phyloP scores from a whole-genome alignment of 37 sponge, comb jelly and placozoan genomes.

The Amphimedon queenslandica region DNA sequence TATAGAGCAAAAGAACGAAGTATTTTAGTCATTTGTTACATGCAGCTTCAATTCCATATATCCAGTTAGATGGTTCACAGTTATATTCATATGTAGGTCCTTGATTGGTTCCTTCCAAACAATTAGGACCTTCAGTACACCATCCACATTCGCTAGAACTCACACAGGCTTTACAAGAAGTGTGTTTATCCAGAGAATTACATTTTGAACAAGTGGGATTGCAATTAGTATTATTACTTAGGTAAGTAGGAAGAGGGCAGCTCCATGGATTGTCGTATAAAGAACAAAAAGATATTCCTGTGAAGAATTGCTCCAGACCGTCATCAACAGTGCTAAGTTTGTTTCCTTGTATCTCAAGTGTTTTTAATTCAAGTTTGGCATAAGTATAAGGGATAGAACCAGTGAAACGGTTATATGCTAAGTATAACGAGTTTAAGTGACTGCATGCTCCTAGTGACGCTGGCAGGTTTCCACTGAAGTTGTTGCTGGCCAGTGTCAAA shows the following conservation, averaged over 20 bases:
- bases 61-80: conserved; percentile 53
- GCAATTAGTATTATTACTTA: conserved; percentile 37
- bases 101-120: conserved; percentile 42
- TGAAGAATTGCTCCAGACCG: conserved; percentile 49
- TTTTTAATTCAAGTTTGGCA: conserved; percentile 3
- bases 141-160: conserved; percentile 49
- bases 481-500: conserved; percentile 32
- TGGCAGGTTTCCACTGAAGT: conserved; percentile 60
- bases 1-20: too few species aligned
- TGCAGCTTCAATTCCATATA: conserved; percentile 13
- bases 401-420: conserved; percentile 44
- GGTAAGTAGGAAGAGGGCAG: conserved; percentile 57
- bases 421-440: conserved; percentile 37
- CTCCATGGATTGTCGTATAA: conserved; percentile 81
- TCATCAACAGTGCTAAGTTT: conserved; percentile 34
- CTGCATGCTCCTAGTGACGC: conserved; percentile 28
- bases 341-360: conserved; percentile 49
- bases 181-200: conserved; percentile 48
- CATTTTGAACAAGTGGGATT: conserved; percentile 48
- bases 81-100: conserved; percentile 31
- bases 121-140: conserved; percentile 62
- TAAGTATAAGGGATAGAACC: conserved; percentile 60
- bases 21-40: background rate
- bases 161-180: conserved; percentile 43
- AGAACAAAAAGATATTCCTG: conserved; percentile 30